phyloP scores from a whole-genome alignment of 2,888 invertebrate genomes.

The Ctena decussata region DNA sequence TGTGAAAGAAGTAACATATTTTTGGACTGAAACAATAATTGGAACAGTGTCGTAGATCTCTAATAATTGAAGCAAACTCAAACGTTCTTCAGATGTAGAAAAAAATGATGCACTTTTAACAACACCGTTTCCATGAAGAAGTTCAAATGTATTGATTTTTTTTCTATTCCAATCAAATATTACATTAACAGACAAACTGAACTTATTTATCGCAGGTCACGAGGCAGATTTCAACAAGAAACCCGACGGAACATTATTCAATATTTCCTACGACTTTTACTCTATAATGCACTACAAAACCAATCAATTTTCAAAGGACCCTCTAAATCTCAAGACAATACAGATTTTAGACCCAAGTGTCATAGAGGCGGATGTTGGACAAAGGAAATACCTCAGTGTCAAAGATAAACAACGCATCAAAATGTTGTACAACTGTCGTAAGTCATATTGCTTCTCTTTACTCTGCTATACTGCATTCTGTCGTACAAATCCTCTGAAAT shows the following conservation, averaged over 20 bases:
- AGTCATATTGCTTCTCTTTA: constrained; percentile 32
- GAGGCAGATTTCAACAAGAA: constrained; percentile 88
- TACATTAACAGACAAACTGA: no score
- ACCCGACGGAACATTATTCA: constrained; percentile 86
- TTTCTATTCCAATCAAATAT: no score
- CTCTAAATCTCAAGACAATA: constrained; percentile 80
- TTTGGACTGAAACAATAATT: no score
- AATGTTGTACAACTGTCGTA: constrained; percentile 85
- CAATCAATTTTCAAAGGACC: constrained; percentile 87
- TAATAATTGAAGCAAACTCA: no score
- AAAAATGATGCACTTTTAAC: no score
- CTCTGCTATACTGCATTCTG: no score
- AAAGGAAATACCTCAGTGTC: constrained; percentile 86
- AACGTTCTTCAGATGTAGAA: no score
- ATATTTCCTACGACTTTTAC: constrained; percentile 92
- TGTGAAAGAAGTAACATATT: no score
- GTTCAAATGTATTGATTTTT: no score
- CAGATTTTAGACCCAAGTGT: constrained; percentile 57
- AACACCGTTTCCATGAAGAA: no score
- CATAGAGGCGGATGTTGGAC: constrained; percentile 87
- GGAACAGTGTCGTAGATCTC: no score
- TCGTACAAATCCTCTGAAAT: no score
- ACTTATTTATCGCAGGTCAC: constrained; percentile 86
- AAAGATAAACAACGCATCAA: constrained; percentile 86
- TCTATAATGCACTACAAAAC: constrained; percentile 93